Evolutionary conservation across 2,113 vertebrate species (phyloP).

Genomic region (Acrocephalus arundinaceus): DNA sequence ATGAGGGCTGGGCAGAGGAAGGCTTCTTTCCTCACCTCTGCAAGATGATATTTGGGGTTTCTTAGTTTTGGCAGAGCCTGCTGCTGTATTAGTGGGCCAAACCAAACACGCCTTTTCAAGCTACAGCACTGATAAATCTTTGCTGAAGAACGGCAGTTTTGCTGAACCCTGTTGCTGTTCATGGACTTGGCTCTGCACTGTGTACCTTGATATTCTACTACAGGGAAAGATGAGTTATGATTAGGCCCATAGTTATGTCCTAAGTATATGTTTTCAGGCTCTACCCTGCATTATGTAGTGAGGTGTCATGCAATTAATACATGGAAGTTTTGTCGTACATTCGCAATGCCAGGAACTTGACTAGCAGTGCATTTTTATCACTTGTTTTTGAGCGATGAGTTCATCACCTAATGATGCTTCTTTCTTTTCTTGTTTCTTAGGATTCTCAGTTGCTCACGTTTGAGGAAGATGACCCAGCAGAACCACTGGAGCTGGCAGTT

Average conservation of each 20-base stretch:
- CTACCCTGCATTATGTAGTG: background rate
- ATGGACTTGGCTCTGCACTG: background rate
- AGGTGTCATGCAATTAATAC: slow-evolving; percentile 7
- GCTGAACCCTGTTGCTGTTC: background rate
- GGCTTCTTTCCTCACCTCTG: background rate
- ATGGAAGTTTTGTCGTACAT: background rate
- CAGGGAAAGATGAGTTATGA: background rate
- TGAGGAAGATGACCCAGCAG: slow-evolving; percentile 77
- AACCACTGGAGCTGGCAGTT: slow-evolving; percentile 81
- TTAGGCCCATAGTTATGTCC: background rate
- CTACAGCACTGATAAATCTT: background rate
- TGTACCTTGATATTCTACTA: background rate
- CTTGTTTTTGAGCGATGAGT: background rate
- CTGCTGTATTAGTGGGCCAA: background rate
- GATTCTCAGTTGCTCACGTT: slow-evolving; percentile 78
- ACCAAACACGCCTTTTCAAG: background rate
- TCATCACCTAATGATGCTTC: background rate
- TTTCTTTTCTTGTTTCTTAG: slow-evolving; percentile 62
- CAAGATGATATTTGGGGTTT: background rate
- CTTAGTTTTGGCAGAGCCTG: background rate
- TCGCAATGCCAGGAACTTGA: background rate
- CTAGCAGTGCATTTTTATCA: background rate
- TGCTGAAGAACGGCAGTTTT: background rate
- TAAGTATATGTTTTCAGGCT: slow-evolving; percentile 18
- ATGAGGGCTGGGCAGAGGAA: background rate